These are phyloP conservation scores for Acutogordius australiensis DNA, from an alignment of 2,888 invertebrate species.

Conservation along the genomic window DNA sequence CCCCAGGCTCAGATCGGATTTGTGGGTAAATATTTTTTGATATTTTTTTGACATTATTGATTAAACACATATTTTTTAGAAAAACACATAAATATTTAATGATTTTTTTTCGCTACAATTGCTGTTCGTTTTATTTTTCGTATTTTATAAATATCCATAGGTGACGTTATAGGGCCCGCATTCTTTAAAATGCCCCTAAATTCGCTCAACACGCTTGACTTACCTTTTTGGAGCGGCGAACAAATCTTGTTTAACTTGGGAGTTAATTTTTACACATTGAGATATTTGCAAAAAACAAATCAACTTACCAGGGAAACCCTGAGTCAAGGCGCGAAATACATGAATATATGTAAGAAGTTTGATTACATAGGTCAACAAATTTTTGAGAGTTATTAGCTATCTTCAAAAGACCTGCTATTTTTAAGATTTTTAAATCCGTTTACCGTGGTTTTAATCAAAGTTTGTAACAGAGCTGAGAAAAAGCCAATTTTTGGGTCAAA, in stretches of 20 bases:
- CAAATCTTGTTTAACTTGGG: constrained; percentile 89
- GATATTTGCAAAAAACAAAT: constrained; percentile 64
- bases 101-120: no score
- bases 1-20: constrained; percentile 35
- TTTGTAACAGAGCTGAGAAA: no score
- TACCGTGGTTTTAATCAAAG: no score
- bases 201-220: constrained; percentile 24
- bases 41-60: background rate
- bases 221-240: constrained; percentile 37
- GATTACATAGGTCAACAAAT: no score
- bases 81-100: background rate
- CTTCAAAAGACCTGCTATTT: no score
- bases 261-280: constrained; percentile 57
- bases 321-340: constrained; percentile 46
- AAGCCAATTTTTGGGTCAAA: no score
- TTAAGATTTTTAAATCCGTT: no score
- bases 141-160: constrained; percentile 20
- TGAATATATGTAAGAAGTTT: constrained; percentile 35
- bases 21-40: constrained; percentile 26
- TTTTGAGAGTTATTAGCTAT: no score
- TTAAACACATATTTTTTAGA: background rate
- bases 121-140: no score
- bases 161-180: constrained; percentile 30
- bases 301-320: constrained; percentile 53
- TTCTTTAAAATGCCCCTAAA: constrained; percentile 25